Evolutionary conservation across 2,888 invertebrate species (phyloP).

Genomic region (Nymphalis urticae): DNA sequence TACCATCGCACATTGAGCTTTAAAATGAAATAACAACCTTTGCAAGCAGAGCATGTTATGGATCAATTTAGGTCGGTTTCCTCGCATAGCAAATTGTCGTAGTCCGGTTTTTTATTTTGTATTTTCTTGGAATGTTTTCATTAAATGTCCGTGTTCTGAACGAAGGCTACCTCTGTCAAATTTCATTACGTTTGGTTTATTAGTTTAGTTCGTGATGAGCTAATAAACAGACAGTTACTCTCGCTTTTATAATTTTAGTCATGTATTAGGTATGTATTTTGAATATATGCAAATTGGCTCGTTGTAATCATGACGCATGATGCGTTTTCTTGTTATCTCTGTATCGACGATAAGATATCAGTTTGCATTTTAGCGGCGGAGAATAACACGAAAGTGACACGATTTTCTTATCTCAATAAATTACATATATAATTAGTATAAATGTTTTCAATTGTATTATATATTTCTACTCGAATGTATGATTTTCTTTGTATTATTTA

Average conservation of each 20-base stretch:
- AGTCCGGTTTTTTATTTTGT: neutral
- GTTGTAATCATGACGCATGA: too few relatives aligned
- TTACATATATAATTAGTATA: constrained; percentile 11
- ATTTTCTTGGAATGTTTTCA: neutral
- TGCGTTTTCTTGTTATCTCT: constrained; percentile 2
- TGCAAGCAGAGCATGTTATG: constrained; percentile 19
- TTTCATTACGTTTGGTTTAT: too few relatives aligned
- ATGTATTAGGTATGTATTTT: neutral
- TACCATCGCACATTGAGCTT: constrained; percentile 51
- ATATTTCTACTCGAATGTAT: neutral
- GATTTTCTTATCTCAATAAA: constrained; percentile 11
- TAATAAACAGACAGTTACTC: too few relatives aligned
- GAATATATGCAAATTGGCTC: neutral
- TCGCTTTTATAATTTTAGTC: too few relatives aligned
- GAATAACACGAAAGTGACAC: constrained; percentile 1
- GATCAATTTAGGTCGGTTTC: constrained; percentile 18
- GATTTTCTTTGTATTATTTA: neutral
- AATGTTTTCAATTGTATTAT: neutral
- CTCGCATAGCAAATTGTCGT: neutral
- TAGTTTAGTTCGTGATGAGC: too few relatives aligned
- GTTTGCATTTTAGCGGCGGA: constrained; percentile 10
- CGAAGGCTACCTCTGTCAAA: too few relatives aligned
- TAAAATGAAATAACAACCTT: constrained; percentile 28
- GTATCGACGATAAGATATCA: constrained; percentile 9
- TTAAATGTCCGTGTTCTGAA: neutral